Base-by-base conservation (phyloP, 2,113 vertebrate genomes). In the Vimba vimba region DNA sequence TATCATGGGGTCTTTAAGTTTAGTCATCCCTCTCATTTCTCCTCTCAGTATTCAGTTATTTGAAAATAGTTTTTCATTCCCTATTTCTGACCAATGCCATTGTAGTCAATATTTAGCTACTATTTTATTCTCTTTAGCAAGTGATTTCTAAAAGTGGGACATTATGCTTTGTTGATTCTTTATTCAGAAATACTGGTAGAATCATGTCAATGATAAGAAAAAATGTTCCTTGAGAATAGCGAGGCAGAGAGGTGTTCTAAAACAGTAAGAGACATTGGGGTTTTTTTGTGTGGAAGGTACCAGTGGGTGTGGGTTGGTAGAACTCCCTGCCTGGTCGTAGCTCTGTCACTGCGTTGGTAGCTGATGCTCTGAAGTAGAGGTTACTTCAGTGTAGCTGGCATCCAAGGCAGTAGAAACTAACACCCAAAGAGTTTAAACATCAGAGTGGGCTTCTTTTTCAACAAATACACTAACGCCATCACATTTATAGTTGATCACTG, bases 371-470 rank as follows among this genome's bases (percentile, higher is more conserved):
- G 92, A 95, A 95, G 95, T 94, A 87, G 25, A 55, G 79, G 95
- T 95, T 95, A 95, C 95, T 93, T 96, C 95, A 96, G 96, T 96
- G 95, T 94, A 95, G 94, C 96, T 96, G 96, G 94, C 96, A 96
- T 96, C 95, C 94, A 93, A 95, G 93, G 92, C 93, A 93, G 94
- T 96, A 96, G 95, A 97, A 96, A 96, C 94, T 84, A 77, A 74
- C 68, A 55, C 76, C 73, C 52, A 76, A 81, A 30, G 88, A 79
- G 83, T 89, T 89, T 64, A 89, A 89, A 87, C 88, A 87, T 87
- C 79, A 89, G 83, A 85, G 74, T 87, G 21, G 59, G 55, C 50
- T 81, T 81, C 30, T 15, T 73, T 83, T 83, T 27, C 19, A 27
- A 23, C 43, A 43, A 55, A 59, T 23, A 60, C 30, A 33, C 15